Evolutionary conservation across 1,140 invertebrate species (phyloP).

Genomic region (Heliconius melpomene): DNA sequence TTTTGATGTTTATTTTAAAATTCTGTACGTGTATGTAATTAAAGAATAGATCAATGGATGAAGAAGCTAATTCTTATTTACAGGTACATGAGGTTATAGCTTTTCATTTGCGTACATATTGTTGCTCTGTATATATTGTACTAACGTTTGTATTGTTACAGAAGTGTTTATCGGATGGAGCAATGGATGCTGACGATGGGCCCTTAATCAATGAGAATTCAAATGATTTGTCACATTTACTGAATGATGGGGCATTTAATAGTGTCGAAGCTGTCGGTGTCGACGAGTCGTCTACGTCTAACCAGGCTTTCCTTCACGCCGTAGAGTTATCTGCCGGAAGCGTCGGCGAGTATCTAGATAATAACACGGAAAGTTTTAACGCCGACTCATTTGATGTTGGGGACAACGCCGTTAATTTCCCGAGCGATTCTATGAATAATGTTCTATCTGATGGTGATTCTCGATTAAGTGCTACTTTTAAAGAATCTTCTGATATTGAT

Average conservation of each 20-base stretch:
- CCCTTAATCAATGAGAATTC: constrained; percentile 75
- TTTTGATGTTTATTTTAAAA: constrained; percentile 7
- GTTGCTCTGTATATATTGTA: constrained; percentile 23
- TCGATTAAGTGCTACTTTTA: constrained; percentile 58
- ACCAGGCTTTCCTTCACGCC: constrained; percentile 73
- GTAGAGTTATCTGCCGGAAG: constrained; percentile 70
- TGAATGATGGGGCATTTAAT: constrained; percentile 72
- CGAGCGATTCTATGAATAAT: constrained; percentile 67
- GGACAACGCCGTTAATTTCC: constrained; percentile 72
- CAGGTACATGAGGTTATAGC: constrained; percentile 63
- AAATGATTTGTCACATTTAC: constrained; percentile 69
- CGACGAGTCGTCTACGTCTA: constrained; percentile 72
- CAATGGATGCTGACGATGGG: constrained; percentile 73
- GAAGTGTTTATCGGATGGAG: constrained; percentile 65
- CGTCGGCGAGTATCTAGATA: constrained; percentile 71
- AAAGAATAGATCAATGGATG: constrained; percentile 56
- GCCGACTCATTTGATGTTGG: constrained; percentile 71
- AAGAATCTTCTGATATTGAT: constrained; percentile 59
- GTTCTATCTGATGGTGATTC: constrained; percentile 70
- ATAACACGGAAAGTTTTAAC: constrained; percentile 66
- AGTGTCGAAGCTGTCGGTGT: constrained; percentile 68
- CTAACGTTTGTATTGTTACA: constrained; percentile 42
- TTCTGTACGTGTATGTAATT: neutral
- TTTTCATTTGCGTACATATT: constrained; percentile 22
- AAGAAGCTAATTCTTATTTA: constrained; percentile 67